Base-by-base conservation (phyloP, 2,113 vertebrate genomes). In the Martes martes region DNA sequence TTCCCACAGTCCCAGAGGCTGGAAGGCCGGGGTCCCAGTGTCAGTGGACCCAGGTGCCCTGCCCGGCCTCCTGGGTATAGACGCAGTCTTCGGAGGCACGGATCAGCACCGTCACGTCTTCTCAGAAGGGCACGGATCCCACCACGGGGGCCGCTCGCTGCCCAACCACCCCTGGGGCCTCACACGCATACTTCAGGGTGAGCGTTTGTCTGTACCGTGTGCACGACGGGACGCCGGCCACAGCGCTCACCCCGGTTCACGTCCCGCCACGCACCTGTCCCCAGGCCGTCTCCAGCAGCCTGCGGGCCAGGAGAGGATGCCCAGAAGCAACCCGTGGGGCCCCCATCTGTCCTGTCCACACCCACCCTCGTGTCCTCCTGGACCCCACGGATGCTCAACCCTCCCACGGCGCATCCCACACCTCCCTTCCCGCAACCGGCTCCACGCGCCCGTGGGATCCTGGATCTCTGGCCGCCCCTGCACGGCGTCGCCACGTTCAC, bases 371-470 rank as follows among this genome's bases (percentile, higher is more conserved):
- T 2, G 28, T 65, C 88, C 21, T 11, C 39, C 74, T 28, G 61
- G 42, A 7, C 55, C 57, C 26, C 1, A 0, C 0, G 11, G 42
- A 50, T 0, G 5, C 24, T 1, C 55, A 15, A 2, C 26, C 3
- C 2, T 28, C 19, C 2, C 45, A 0, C 1, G 4, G 73, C 8
- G 5, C 0, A 7, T 0, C 11, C 36, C 0, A 2, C 0, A 0
- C 47, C 0, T 0, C 0, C 13, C 11, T 33, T 19, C 21, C 31
- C 26, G 14, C 7, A 0, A 1, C 1, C 23, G 2, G 6, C 11
- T 10, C 24, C 57, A 2, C 10, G 0, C 0, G 13, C 16, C 79
- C 1, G 0, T 7, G 0, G 0, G 24, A 59, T 23, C 50, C 63
- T 10, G 0, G 0, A 16, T 3, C 6, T 19, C 33, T 15, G 0